Evolutionary conservation across 2,113 vertebrate species (phyloP).

Genomic region (Trogon melanurus): DNA sequence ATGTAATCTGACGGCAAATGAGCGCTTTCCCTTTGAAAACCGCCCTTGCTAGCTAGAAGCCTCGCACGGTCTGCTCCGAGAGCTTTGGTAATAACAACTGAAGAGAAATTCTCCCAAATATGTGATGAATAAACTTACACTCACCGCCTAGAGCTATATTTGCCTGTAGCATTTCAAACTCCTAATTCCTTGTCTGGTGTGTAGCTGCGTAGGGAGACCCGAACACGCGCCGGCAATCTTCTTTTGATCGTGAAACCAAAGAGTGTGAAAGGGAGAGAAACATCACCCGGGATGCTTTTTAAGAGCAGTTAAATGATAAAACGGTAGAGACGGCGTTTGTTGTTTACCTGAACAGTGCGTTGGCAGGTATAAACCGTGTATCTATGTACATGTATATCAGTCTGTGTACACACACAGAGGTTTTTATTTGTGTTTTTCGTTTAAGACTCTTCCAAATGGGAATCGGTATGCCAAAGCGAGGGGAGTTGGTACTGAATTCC

Average conservation of each 20-base stretch:
- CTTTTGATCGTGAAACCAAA: neutral
- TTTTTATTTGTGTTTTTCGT: too few species aligned
- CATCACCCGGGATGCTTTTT: neutral
- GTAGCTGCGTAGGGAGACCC: neutral
- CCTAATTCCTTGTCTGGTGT: neutral
- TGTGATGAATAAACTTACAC: neutral
- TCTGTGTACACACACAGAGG: too few species aligned
- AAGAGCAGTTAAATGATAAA: neutral
- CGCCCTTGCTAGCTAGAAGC: neutral
- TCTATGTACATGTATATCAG: too few species aligned
- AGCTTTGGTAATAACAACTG: fast-evolving
- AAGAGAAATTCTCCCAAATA: neutral
- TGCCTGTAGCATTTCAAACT: neutral
- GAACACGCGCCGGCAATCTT: neutral
- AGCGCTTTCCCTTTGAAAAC: neutral
- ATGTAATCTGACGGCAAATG: neutral
- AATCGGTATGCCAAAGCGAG: neutral
- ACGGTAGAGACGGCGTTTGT: neutral
- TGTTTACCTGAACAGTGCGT: neutral
- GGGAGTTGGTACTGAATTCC: neutral
- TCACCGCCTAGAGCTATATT: neutral
- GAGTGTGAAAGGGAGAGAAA: neutral
- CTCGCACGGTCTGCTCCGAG: neutral
- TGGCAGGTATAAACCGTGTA: neutral
- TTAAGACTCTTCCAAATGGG: neutral